Percentiles rank a stretch among this genome's conserved stretches.
Conservation (phyloP, 2,113 vertebrate genomes). For the Muscicapa adusta region DNA sequence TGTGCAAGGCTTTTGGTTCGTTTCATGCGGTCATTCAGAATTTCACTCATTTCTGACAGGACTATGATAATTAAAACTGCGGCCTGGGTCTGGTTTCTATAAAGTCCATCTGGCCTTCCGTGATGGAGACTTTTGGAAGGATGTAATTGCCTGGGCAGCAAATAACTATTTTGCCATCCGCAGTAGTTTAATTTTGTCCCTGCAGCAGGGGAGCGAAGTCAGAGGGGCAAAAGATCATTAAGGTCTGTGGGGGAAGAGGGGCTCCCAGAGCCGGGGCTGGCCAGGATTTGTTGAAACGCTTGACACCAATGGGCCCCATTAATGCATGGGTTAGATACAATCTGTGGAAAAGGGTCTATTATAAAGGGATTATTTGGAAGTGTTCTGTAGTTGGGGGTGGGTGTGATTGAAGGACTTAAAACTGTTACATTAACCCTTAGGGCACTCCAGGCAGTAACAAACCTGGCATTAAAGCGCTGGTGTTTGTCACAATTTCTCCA, state of each 20-base stretch:
- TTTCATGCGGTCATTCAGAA: slow-evolving; percentile 62
- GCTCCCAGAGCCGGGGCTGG: not conserved
- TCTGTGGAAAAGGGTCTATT: slow-evolving; percentile 54
- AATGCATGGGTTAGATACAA: slow-evolving; percentile 59
- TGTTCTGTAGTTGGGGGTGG: slow-evolving; percentile 46
- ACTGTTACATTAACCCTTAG: slow-evolving; percentile 38
- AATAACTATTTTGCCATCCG: slow-evolving; percentile 42
- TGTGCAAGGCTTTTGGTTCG: slow-evolving; percentile 39
- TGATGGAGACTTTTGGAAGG: slow-evolving; percentile 31
- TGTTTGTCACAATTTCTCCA: not conserved
- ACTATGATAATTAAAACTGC: slow-evolving; percentile 59
- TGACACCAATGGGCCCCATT: slow-evolving; percentile 48
- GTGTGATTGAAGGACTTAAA: slow-evolving; percentile 53
- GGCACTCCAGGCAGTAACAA: slow-evolving; percentile 31
- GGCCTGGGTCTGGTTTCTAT: slow-evolving; percentile 66
- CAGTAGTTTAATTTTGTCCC: slow-evolving; percentile 56
- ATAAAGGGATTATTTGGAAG: slow-evolving; percentile 59
- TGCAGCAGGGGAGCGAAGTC: slow-evolving; percentile 51
- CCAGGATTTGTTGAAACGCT: slow-evolving; percentile 36
- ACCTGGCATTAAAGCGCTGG: slow-evolving; percentile 33
- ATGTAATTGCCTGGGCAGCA: slow-evolving; percentile 54
- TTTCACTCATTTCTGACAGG: slow-evolving; percentile 65
- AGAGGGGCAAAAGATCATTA: slow-evolving; percentile 63
- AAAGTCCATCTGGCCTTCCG: slow-evolving; percentile 60
- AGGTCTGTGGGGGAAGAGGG: slow-evolving; percentile 6